Evolutionary conservation across 2,888 invertebrate genomes (phyloP), one percentile per base, ranked within the genome.

Genomic region (Rhabditoides inermis): DNA sequence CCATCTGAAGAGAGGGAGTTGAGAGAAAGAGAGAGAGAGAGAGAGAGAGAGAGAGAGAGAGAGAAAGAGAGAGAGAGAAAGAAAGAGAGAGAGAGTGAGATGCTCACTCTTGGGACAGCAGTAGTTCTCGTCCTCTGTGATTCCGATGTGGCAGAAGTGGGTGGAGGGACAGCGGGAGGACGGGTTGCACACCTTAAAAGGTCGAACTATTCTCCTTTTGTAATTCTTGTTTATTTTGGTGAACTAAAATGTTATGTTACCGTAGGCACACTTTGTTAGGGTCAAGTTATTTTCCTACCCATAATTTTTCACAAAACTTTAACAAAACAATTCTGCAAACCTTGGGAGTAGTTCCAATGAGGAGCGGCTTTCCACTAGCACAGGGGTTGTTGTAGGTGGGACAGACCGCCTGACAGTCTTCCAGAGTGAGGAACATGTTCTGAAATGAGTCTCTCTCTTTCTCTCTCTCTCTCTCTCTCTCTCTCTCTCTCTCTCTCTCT

Each of bases 121-220:
- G 42, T 66, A 69, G 49, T 74, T 71, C 3, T 63, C 62, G n/a
- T 53, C 49, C 47, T 60, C 65, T 7, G 63, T 64, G 12, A 54
- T 51, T 36, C 74, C 70, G 46, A 75, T 64, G 50, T 75, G 74
- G 45, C 75, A 75, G 65, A 68, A 75, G 49, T 75, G 72, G n/a
- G 70, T 72, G 30, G 63, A 65, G 10, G 75, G 75, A 45, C 75
- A 75, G 28, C 70, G 49, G 22, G 56, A 47, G 25, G 51, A 45
- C 4, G 69, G 61, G 23, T 46, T 58, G 47, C 68, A 68, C n/a
- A 64, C 37, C 55, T 66, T 18, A 5, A 45, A 46, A 5, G 15
- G 6, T 23, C n/a, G n/a, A n/a, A n/a, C n/a, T n/a, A n/a, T n/a
- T n/a, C n/a, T n/a, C n/a, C n/a, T n/a, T n/a, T n/a, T n/a, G n/a